A percentile compares a stretch with the other conserved stretches of the same genome.
Conservation (phyloP, 2,888 invertebrate species). For the Troides aeacus region DNA sequence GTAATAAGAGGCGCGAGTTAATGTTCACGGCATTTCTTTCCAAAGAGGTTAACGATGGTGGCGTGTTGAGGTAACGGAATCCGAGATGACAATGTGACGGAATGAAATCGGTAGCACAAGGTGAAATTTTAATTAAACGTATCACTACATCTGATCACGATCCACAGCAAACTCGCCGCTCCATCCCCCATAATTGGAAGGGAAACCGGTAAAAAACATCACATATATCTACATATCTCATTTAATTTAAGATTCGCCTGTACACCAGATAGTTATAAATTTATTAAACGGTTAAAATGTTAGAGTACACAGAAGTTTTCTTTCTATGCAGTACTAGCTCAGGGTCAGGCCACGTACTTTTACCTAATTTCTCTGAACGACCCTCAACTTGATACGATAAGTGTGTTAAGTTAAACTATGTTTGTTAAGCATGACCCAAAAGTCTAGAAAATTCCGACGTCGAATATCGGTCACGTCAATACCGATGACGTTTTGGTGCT, state of each 20-base stretch:
- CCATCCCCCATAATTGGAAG: slow-evolving; percentile 57
- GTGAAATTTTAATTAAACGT: slow-evolving; percentile 72
- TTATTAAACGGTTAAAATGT: slow-evolving; percentile 45
- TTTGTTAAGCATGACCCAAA: slow-evolving; percentile 54
- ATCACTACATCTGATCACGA: slow-evolving; percentile 58
- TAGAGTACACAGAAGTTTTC: slow-evolving; percentile 52
- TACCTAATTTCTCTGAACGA: slow-evolving; percentile 53
- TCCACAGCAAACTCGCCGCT: slow-evolving; percentile 49
- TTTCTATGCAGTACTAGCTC: slow-evolving; percentile 43
- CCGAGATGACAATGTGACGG: slow-evolving; percentile 46
- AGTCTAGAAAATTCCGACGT: slow-evolving; percentile 49
- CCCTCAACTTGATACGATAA: slow-evolving; percentile 44
- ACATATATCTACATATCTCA: slow-evolving; percentile 44
- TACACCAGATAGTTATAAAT: slow-evolving; percentile 36
- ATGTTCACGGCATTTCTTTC: slow-evolving; percentile 32
- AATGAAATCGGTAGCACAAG: slow-evolving; percentile 63
- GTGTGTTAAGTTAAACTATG: slow-evolving; percentile 44
- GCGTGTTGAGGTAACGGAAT: slow-evolving; percentile 62
- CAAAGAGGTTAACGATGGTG: slow-evolving; percentile 43
- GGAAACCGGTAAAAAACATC: slow-evolving; percentile 43
- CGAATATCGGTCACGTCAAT: slow-evolving; percentile 35
- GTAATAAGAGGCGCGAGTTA: not conserved
- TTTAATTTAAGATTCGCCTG: slow-evolving; percentile 47
- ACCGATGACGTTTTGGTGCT: slow-evolving; percentile 33
- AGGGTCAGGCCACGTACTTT: slow-evolving; percentile 50